These are phyloP conservation scores for Stichodactyla helianthus DNA, from an alignment of 64 coral and sea anemone species.

Conservation along the genomic window DNA sequence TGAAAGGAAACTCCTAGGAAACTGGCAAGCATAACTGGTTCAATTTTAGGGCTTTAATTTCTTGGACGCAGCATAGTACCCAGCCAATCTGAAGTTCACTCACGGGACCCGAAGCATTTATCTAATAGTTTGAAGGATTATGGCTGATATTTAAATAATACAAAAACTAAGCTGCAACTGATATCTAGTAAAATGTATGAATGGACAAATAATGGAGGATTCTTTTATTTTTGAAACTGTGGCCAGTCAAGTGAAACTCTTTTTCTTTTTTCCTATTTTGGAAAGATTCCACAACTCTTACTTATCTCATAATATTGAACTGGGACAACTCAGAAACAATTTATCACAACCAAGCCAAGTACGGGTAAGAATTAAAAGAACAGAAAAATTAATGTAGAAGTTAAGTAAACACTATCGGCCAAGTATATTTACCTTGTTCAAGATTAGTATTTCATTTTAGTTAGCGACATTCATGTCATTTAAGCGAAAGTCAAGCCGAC, in stretches of 20 bases:
- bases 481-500: no score
- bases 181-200: neutral
- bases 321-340: neutral
- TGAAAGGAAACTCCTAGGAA: no score
- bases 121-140: no score
- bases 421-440: neutral
- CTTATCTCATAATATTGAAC: neutral
- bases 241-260: neutral
- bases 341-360: neutral
- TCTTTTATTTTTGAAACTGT: no score
- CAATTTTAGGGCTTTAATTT: neutral
- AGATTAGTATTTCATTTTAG: conserved; percentile 2
- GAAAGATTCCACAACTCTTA: neutral
- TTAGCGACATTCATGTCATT: neutral
- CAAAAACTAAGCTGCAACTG: neutral
- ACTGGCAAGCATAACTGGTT: no score
- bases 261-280: neutral
- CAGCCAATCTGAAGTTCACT: no score
- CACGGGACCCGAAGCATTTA: no score
- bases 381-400: neutral
- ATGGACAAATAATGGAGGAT: neutral
- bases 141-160: neutral
- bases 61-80: no score
- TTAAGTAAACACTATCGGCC: neutral
- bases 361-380: neutral